phyloP scores from a whole-genome alignment of 2,888 invertebrate genomes.

The Bellardia bayeri region DNA sequence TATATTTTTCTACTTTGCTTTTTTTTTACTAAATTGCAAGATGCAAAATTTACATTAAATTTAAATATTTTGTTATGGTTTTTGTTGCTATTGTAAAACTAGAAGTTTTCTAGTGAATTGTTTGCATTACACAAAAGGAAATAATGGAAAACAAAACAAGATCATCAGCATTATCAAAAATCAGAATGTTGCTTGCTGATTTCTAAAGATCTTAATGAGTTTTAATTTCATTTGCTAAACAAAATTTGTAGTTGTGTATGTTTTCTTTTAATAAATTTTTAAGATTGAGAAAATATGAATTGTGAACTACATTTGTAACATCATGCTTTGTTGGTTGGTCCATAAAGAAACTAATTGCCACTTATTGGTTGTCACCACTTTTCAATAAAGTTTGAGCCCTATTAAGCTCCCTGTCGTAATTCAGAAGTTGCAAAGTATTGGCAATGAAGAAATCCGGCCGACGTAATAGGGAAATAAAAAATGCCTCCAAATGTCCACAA shows the following conservation, averaged over 20 bases:
- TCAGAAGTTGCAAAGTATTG: too few species aligned
- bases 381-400: too few species aligned
- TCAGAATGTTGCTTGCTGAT: slow-evolving; percentile 44
- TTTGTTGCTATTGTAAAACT: slow-evolving; percentile 35
- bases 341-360: too few species aligned
- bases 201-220: slow-evolving; percentile 62
- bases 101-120: slow-evolving; percentile 55
- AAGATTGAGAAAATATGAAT: background rate
- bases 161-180: slow-evolving; percentile 38
- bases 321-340: too few species aligned
- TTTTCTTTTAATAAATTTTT: slow-evolving; percentile 1
- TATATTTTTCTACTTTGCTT: slow-evolving; percentile 27
- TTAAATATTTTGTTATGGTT: slow-evolving; percentile 37
- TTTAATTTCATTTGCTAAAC: slow-evolving; percentile 18
- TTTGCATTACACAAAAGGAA: slow-evolving; percentile 55
- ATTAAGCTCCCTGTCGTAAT: too few species aligned
- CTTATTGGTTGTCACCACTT: too few species aligned
- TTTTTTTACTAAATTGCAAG: background rate
- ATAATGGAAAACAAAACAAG: slow-evolving; percentile 62
- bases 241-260: slow-evolving; percentile 1
- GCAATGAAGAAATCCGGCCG: too few species aligned
- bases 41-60: slow-evolving; percentile 67
- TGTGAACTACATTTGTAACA: background rate
- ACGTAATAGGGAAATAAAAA: too few species aligned
- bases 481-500: too few species aligned